Base-by-base conservation (phyloP, 2,888 invertebrate species). In the Auanema freiburgensis region DNA sequence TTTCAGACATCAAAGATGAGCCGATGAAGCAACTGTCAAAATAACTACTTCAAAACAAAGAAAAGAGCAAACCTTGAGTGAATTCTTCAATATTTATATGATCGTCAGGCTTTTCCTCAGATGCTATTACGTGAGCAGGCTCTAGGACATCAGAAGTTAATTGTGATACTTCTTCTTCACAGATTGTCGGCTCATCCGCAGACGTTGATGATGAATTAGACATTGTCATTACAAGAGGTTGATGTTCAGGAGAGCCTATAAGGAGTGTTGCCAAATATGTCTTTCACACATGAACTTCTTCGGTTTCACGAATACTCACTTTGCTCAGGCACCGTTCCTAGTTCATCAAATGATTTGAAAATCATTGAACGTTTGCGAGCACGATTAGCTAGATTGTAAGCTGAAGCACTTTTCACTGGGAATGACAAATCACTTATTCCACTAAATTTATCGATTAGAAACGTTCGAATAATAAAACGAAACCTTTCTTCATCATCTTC, bases 291-390 rank as follows among this genome's bases (percentile, higher is more conserved):
- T 33, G 8, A 33, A 33, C 33, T 33, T 33, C 4, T 46, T n/a
- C 4, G 4, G 18, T 16, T 10, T n/a, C 10, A 46, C 3, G 1
- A 46, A 8, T 8, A 46, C 55, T 42, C 2, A 65, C 61, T 65
- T 50, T 50, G 60, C 55, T 75, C 74, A 11, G 59, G 57, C 0
- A 72, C 76, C 18, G 71, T 71, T 59, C 71, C 76, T 18, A 73
- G 61, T 25, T 76, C 76, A 41, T 76, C 76, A 57, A 76, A 76
- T 5, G 76, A 76, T 46, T 73, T 73, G 69, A 73, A 73, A 18
- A 73, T 61, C 44, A 65, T 62, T 21, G 69, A 70, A 43, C 70
- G 64, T 40, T 67, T 69, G 18, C 71, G 58, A 54, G 57, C 63
- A 42, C 65, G 46, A 1, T 23, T 40, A 12, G 65, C 67, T 56